Evolutionary conservation across 2,113 vertebrate species (phyloP).

Genomic region (Urocynchramus pylzowi): DNA sequence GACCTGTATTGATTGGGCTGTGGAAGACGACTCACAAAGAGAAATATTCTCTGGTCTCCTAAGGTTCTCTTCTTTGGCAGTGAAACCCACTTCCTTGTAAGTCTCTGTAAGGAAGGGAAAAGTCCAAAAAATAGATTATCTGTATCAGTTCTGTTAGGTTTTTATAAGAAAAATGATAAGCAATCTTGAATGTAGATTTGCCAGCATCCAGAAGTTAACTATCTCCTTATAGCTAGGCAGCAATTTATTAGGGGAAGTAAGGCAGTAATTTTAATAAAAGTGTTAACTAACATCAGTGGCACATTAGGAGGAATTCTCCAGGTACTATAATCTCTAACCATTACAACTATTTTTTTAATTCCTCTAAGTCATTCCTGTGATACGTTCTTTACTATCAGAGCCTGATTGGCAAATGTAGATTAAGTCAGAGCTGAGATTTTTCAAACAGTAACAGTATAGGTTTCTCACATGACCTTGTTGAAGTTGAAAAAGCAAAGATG

Average conservation of each 20-base stretch:
- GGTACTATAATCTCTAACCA: not conserved
- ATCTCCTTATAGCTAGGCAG: not conserved
- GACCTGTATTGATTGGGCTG: not conserved
- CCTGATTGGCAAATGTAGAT: not conserved
- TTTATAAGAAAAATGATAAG: not conserved
- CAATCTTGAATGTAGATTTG: not conserved
- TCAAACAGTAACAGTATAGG: not conserved
- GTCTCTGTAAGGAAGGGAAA: fast-evolving
- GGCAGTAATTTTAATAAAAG: not conserved
- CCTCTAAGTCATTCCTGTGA: not conserved
- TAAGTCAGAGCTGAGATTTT: not conserved
- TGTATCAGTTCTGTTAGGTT: not conserved
- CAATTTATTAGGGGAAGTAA: not conserved
- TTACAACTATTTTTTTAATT: not conserved
- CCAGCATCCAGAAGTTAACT: not conserved
- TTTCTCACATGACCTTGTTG: not conserved
- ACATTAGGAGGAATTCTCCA: not conserved
- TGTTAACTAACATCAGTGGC: not conserved
- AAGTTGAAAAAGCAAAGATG: not conserved
- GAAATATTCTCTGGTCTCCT: not conserved
- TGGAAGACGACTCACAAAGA: not conserved
- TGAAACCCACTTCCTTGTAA: not conserved
- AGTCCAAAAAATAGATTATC: not conserved
- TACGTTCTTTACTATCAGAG: not conserved
- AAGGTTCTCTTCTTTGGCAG: too few relatives aligned